These are phyloP conservation scores for Lasioglossum figueresi DNA, from an alignment of 2,888 invertebrate species.

Conservation along the genomic window DNA sequence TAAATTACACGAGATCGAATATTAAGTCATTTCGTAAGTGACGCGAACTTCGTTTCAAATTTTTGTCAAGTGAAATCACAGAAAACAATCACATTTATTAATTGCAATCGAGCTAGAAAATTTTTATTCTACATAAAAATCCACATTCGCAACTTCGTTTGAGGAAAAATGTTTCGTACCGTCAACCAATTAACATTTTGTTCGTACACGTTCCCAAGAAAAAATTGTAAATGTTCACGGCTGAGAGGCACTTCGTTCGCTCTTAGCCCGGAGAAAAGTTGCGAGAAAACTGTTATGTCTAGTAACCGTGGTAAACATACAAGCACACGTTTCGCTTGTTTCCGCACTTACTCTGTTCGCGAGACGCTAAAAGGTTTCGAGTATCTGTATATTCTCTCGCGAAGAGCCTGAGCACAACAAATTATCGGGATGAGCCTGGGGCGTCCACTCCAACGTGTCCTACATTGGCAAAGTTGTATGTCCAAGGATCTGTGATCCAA, in stretches of 20 bases:
- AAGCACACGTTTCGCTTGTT: background rate
- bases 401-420: background rate
- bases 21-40: background rate
- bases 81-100: background rate
- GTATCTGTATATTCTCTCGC: background rate
- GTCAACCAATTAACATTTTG: background rate
- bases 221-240: background rate
- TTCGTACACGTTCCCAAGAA: background rate
- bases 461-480: background rate
- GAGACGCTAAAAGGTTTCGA: constrained; percentile 5
- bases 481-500: background rate
- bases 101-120: too few relatives aligned
- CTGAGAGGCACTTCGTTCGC: background rate
- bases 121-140: too few relatives aligned
- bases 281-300: background rate
- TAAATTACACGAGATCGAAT: background rate
- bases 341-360: background rate
- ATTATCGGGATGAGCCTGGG: background rate
- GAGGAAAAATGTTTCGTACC: background rate
- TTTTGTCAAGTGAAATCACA: background rate
- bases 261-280: background rate
- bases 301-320: background rate
- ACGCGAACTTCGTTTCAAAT: background rate
- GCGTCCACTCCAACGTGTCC: background rate
- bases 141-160: background rate